Conservation (phyloP, 2,888 invertebrate species). For the Rhyacophila evoluta region DNA sequence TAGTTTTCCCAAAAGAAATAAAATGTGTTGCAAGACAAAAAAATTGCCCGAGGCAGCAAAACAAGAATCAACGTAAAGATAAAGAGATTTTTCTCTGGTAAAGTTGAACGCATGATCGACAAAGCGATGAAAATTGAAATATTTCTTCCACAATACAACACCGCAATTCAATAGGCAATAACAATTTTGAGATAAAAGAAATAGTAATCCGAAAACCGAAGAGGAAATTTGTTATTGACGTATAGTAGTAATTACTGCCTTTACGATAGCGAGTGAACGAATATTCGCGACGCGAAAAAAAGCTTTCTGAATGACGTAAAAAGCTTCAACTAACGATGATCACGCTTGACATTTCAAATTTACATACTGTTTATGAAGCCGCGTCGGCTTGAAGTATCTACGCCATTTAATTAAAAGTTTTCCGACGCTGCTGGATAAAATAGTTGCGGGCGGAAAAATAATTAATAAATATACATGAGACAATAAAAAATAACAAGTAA, state of each 20-base stretch:
- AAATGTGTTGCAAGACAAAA: neutral
- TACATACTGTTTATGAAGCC: neutral
- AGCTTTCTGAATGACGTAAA: too few species aligned
- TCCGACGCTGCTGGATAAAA: too few species aligned
- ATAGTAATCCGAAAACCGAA: neutral
- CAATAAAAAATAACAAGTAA: too few species aligned
- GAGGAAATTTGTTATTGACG: neutral
- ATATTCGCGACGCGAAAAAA: neutral
- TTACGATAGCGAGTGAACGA: neutral
- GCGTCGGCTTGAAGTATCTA: neutral
- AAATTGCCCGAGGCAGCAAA: neutral
- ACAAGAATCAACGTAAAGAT: neutral
- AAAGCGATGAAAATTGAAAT: slow-evolving; percentile 1
- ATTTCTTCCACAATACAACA: slow-evolving; percentile 2
- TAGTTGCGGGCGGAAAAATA: too few species aligned
- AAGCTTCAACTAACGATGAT: neutral
- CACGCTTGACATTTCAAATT: neutral
- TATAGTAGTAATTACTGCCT: neutral
- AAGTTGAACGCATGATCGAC: neutral
- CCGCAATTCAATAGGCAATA: slow-evolving; percentile 5
- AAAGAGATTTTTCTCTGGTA: neutral
- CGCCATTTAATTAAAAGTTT: too few species aligned
- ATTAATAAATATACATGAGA: too few species aligned
- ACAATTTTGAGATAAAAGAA: neutral
- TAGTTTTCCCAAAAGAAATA: slow-evolving; percentile 8